These are phyloP conservation scores for Anguilla pacifica DNA, from an alignment of 2,797 vertebrate genomes.

Conservation along the genomic window DNA sequence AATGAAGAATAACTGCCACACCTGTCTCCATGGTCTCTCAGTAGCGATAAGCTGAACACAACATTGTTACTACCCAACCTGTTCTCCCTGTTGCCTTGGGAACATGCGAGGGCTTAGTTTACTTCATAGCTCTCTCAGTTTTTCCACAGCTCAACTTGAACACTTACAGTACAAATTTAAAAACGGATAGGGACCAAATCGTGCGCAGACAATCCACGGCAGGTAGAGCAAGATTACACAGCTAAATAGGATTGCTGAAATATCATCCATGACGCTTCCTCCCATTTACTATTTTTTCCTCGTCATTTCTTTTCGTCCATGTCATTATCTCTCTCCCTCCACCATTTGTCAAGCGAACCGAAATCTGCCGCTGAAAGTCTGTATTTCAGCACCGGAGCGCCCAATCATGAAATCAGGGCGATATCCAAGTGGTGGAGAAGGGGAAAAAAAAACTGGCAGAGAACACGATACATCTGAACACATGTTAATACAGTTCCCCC, in stretches of 20 bases:
- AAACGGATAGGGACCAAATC: constrained; percentile 33
- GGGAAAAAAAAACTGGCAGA: background rate
- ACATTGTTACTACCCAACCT: background rate
- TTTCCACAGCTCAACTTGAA: constrained; percentile 39
- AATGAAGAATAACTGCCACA: background rate
- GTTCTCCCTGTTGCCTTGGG: constrained; percentile 36
- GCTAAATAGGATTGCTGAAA: constrained; percentile 39
- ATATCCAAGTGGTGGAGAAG: background rate
- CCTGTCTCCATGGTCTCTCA: background rate
- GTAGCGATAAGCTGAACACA: background rate
- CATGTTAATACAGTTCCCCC: background rate
- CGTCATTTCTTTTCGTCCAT: background rate
- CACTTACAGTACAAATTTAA: constrained; percentile 29
- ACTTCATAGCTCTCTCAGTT: constrained; percentile 23
- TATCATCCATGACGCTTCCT: constrained; percentile 11
- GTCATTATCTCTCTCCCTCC: background rate
- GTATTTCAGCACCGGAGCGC: background rate
- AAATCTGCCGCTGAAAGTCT: background rate
- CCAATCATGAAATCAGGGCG: constrained; percentile 5
- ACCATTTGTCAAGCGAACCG: background rate
- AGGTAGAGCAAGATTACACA: constrained; percentile 28
- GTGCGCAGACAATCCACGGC: constrained; percentile 33
- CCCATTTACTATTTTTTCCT: background rate
- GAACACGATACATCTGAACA: background rate
- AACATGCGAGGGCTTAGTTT: constrained; percentile 30